phyloP scores from a whole-genome alignment of 1,140 invertebrate genomes.

The Brachionus paranguensis region DNA sequence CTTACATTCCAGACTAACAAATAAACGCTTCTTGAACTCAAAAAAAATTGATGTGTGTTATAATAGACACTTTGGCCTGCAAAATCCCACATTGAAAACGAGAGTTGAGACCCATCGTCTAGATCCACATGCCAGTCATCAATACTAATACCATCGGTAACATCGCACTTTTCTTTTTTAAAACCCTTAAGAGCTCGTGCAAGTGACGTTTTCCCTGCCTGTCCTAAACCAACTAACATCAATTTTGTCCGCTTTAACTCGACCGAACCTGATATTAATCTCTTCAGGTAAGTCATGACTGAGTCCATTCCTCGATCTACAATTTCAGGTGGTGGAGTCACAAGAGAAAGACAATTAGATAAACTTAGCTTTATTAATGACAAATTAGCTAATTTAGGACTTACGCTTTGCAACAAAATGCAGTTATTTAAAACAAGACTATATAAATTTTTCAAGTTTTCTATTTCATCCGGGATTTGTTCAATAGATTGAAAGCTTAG shows the following conservation, averaged over 20 bases:
- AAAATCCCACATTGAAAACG: constrained; percentile 52
- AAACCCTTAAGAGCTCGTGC: background rate
- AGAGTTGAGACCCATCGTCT: constrained; percentile 41
- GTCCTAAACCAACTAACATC: constrained; percentile 54
- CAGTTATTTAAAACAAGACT: constrained; percentile 6
- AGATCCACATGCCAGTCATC: constrained; percentile 46
- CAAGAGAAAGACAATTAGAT: constrained; percentile 46
- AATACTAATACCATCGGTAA: constrained; percentile 53
- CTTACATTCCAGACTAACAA: constrained; percentile 53
- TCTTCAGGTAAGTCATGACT: constrained; percentile 47
- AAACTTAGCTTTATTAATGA: constrained; percentile 46
- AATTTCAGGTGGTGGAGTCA: constrained; percentile 52
- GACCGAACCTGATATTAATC: constrained; percentile 46
- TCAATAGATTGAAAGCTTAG: constrained; percentile 43
- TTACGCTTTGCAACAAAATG: constrained; percentile 41
- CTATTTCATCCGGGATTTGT: constrained; percentile 33
- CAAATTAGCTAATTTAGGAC: constrained; percentile 45
- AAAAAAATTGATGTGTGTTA: constrained; percentile 55
- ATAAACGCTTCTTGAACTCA: constrained; percentile 52
- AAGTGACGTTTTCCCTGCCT: constrained; percentile 54
- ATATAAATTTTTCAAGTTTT: constrained; percentile 29
- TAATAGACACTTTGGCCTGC: constrained; percentile 55
- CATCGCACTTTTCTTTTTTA: constrained; percentile 42
- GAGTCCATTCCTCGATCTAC: constrained; percentile 46
- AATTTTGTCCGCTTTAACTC: constrained; percentile 51